Base-by-base conservation (phyloP, 2,888 invertebrate genomes). In the Eristalinus sepulchralis region DNA sequence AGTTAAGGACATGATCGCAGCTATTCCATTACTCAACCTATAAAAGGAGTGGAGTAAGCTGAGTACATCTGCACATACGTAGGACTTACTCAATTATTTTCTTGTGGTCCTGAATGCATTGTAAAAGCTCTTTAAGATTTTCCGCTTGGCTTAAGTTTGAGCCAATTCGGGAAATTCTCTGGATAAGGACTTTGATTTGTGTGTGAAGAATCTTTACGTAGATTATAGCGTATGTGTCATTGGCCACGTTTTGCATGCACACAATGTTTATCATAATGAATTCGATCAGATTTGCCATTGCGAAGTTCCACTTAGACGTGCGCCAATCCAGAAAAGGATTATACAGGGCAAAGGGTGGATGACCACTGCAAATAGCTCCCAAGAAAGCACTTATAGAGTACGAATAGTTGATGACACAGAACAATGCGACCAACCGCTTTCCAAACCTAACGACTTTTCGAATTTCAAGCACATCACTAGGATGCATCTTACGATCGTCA, bases 71-170 rank as follows among this genome's bases (percentile, higher is more conserved):
- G 1, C 13, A 13, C 6, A 8, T 10, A 11, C 9, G 2, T 8
- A 27, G 10, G 2, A 57, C 84, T 85, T 55, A 88, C 89, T 88
- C 55, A 20, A 89, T 60, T 9, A 89, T 67, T 62, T 87, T 78
- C 34, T 88, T 88, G 31, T 89, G 89, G 17, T 89, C 88, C 20
- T 59, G 20, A 8, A 89, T 89, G 63, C 89, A 89, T 0, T 76
- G 64, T n/a, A 88, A 47, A 31, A 89, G 73, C 34, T 71, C 72
- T 8, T 31, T 24, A 1, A 64, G 73, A 8, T 63, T 79, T 3
- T 73, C 59, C 1, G 63, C 53, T 17, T 63, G 22, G 0, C 24
- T 47, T 3, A 57, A n/a, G 13, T 90, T 82, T 1, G 83, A 80
- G 17, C 89, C 88, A 70, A 89, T 47, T 0, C 72, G 59, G 0